These are phyloP conservation scores for Apomyelois bistriatella DNA, from an alignment of 2,888 invertebrate genomes.

Conservation along the genomic window DNA sequence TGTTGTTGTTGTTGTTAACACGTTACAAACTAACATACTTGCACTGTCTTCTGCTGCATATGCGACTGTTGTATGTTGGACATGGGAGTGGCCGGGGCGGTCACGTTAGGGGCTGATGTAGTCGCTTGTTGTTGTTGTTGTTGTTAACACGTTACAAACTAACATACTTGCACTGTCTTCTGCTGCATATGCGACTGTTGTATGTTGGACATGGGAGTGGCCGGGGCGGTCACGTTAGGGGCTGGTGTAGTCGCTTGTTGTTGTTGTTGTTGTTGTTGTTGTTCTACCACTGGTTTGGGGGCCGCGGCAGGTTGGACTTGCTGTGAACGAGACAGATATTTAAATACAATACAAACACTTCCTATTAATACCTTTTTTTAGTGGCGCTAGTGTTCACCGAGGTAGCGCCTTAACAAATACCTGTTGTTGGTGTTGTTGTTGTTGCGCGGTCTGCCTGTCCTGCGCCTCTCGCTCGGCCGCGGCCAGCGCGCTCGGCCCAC, in stretches of 20 bases:
- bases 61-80: too few relatives aligned
- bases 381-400: too few relatives aligned
- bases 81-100: constrained; percentile 30
- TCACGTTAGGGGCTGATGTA: constrained; percentile 23
- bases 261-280: neutral
- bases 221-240: constrained; percentile 22
- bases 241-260: constrained; percentile 18
- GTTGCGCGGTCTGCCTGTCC: constrained; percentile 23
- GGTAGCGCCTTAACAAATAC: too few relatives aligned
- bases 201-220: constrained; percentile 51
- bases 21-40: too few relatives aligned
- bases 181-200: constrained; percentile 86
- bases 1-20: too few relatives aligned
- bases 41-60: too few relatives aligned
- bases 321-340: neutral
- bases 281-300: constrained; percentile 12
- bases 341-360: neutral
- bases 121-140: neutral
- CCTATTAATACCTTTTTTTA: too few relatives aligned
- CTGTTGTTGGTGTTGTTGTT: constrained; percentile 9
- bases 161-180: constrained; percentile 78
- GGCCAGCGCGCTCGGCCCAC: constrained; percentile 73
- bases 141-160: too few relatives aligned
- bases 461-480: constrained; percentile 38
- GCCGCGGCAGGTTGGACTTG: constrained; percentile 21